Base-by-base conservation (phyloP, 2,113 vertebrate species). In the Pyxicephalus adspersus region DNA sequence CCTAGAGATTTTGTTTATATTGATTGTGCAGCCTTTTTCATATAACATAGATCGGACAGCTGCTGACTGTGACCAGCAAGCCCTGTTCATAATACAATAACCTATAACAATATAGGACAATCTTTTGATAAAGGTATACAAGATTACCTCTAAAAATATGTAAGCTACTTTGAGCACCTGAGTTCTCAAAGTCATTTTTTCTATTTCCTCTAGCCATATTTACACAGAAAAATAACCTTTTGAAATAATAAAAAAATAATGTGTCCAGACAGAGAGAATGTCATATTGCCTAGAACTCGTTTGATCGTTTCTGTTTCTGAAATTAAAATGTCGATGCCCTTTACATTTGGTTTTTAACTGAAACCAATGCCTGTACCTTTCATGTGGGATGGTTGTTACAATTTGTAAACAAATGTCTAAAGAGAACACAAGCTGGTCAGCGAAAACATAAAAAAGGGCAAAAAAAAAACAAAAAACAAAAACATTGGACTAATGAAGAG, bases 361-460 rank as follows among this genome's bases (percentile, higher is more conserved):
- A 58, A 67, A 26, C 31, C 16, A 4, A 54, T 55, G 26, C 38
- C 20, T 29, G 45, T 54, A 51, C 61, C 54, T 58, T 19, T 58
- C 64, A 68, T 74, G 34, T 58, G 6, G 54, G 5, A 26, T 45
- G 51, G 54, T 58, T 58, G 64, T 23, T 67, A 51, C 57, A 31
- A 66, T 57, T 67, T 54, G 26, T 78, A 63, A 78, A 55, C 76
- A 78, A 58, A 57, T 18, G 28, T 55, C n/a, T 45, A 86, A 87
- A 84, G 76, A 84, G 75, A 83, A 65, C 83, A 83, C 84, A 75
- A 87, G 85, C 83, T 84, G 85, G 86, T 90, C 88, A 85, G 80
- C 19, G 75, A 85, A 86, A 91, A 31, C 17, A 29, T 54, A 38
- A 57, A 70, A 64, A 9, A 70, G 26, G 23, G 50, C 6, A 9